Base-by-base conservation (phyloP, 2,113 vertebrate genomes). In the Xiphorhynchus elegans region DNA sequence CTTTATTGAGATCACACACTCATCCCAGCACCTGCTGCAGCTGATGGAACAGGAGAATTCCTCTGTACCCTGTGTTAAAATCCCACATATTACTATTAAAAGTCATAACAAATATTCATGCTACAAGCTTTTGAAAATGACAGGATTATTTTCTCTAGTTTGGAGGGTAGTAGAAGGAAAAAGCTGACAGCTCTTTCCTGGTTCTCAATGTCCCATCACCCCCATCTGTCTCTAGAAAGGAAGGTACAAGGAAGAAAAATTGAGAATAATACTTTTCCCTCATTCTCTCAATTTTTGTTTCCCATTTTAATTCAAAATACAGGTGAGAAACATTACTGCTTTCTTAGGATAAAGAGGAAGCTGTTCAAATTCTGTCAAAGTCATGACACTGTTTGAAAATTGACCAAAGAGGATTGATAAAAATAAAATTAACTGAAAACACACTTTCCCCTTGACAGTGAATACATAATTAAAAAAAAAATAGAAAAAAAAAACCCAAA, bases 141-240 rank as follows among this genome's bases (percentile, higher is more conserved):
- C 1, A 44, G 4, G 10, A 16, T 62, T 58, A 11, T 82, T 46
- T 87, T 62, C 4, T n/a, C 15, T 28, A 14, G 4, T 63, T 74
- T 67, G 37, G 25, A 63, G 31, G 11, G 24, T 4, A 88, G 28
- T 2, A 52, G 16, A 19, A 93, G 26, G 26, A 42, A 85, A 63
- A 52, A 37, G 2, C 6, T 31, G 19, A 11, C 5, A 39, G 13
- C 6, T 42, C 33, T 72, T 68, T 47, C 40, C 39, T 11, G 15
- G 5, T 5, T 53, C 0, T n/a, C 20, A 5, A 2, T 13, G 55
- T 53, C 39, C 13, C 47, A 19, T 31, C 6, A 1, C 19, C 5
- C 8, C 7, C 1, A 0, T 10, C 28, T 63, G 16, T 13, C 33
- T n/a, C 44, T 39, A 47, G 31, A 68, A 77, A 69, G 17, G 6